phyloP scores from a whole-genome alignment of 2,888 invertebrate genomes.

The Leucoptera coffeella region DNA sequence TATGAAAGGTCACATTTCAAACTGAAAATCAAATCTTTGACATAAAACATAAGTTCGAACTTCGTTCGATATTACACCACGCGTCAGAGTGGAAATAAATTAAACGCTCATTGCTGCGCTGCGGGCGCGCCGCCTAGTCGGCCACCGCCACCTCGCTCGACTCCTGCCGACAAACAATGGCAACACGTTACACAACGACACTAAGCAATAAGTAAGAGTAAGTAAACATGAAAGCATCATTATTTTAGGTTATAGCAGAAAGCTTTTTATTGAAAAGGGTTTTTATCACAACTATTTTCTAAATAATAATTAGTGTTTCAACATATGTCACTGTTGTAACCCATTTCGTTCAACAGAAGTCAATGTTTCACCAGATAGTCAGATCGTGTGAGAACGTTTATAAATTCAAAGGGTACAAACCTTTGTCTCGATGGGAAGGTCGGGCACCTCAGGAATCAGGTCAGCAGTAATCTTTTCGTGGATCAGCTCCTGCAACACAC shows the following conservation, averaged over 20 bases:
- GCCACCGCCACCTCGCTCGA: constrained; percentile 23
- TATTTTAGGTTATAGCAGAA: no score
- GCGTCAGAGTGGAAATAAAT: constrained; percentile 36
- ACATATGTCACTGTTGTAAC: neutral
- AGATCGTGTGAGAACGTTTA: neutral
- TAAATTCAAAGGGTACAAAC: neutral
- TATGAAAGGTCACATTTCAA: constrained; percentile 31
- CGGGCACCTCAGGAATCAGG: constrained; percentile 34
- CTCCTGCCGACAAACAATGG: constrained; percentile 14
- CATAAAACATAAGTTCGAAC: constrained; percentile 29
- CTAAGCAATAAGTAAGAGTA: neutral
- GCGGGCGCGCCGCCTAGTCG: constrained; percentile 16
- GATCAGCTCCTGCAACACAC: constrained; percentile 30
- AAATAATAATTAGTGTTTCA: neutral
- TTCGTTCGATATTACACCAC: constrained; percentile 40
- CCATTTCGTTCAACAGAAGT: neutral
- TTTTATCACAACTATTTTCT: neutral
- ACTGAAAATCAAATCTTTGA: constrained; percentile 32
- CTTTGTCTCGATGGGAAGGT: constrained; percentile 14
- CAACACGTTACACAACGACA: neutral
- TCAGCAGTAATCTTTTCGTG: constrained; percentile 37
- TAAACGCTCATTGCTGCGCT: constrained; percentile 22
- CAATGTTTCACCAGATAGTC: neutral
- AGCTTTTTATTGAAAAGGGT: no score
- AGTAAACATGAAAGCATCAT: no score